phyloP scores from a whole-genome alignment of 92 coral and sea anemone genomes.

The Blastomussa wellsi region DNA sequence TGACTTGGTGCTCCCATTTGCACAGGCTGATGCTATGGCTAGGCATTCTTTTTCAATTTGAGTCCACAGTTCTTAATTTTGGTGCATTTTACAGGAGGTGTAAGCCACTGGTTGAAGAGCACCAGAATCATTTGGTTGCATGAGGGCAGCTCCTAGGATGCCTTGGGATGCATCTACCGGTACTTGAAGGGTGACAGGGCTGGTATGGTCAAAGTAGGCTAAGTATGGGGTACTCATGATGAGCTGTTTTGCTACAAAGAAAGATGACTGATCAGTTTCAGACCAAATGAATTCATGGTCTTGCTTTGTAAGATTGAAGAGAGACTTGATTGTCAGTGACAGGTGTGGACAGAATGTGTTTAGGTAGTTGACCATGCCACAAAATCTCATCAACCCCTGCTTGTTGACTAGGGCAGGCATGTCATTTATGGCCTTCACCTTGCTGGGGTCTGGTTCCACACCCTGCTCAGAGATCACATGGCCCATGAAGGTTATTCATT shows the following conservation, averaged over 20 bases:
- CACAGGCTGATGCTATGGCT: background rate
- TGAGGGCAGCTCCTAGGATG: too few relatives aligned
- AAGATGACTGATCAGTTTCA: too few relatives aligned
- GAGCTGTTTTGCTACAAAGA: too few relatives aligned
- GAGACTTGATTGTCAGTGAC: conserved; percentile 44
- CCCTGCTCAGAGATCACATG: too few relatives aligned
- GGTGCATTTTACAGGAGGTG: conserved; percentile 35
- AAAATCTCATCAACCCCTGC: conserved; percentile 27
- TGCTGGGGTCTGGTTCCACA: conserved; percentile 42
- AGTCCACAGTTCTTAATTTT: conserved; percentile 34
- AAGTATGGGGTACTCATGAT: too few relatives aligned
- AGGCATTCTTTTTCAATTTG: conserved; percentile 43
- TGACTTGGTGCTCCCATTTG: background rate
- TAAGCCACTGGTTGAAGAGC: too few relatives aligned
- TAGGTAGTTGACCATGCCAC: conserved; percentile 31
- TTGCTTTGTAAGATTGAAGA: conserved; percentile 35
- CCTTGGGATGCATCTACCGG: conserved; percentile 51
- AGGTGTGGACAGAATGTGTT: conserved; percentile 40
- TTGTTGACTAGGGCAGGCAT: conserved; percentile 43
- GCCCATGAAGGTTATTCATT: conserved; percentile 46
- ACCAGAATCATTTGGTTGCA: conserved; percentile 58
- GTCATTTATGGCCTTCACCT: conserved; percentile 43
- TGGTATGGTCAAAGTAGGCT: too few relatives aligned
- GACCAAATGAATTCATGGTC: too few relatives aligned
- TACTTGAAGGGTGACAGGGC: too few relatives aligned